phyloP scores from a whole-genome alignment of 2,113 vertebrate species.

The Chionodraco myersi region DNA sequence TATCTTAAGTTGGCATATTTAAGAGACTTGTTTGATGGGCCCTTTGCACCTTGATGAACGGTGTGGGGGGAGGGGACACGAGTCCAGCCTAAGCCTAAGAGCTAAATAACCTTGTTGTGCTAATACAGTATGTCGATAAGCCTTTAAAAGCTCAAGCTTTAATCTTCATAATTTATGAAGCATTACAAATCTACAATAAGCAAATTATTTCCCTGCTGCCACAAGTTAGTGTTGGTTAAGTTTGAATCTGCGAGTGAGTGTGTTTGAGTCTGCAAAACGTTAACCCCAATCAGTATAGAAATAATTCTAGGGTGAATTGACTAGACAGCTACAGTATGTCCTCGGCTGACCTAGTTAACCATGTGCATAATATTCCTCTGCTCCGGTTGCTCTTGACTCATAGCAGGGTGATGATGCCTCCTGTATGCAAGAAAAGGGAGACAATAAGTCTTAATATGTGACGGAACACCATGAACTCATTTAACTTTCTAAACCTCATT shows the following conservation, averaged over 20 bases:
- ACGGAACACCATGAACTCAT: conserved; percentile 56
- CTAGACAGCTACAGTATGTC: conserved; percentile 59
- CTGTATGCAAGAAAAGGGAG: conserved; percentile 35
- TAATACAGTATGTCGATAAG: conserved; percentile 59
- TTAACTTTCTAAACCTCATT: conserved; percentile 54
- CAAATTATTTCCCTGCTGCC: conserved; percentile 37
- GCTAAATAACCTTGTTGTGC: conserved; percentile 70
- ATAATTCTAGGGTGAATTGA: conserved; percentile 54
- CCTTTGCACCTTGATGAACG: conserved; percentile 52
- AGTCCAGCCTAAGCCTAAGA: conserved; percentile 37
- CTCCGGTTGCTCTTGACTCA: conserved; percentile 70
- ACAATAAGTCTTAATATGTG: conserved; percentile 49
- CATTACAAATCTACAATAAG: conserved; percentile 47
- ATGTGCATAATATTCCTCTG: conserved; percentile 59
- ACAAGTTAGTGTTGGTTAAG: conserved; percentile 36
- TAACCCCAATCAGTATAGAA: conserved; percentile 57
- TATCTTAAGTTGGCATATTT: conserved; percentile 43
- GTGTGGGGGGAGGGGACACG: conserved; percentile 13
- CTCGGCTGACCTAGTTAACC: conserved; percentile 66
- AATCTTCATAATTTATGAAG: conserved; percentile 49
- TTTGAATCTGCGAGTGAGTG: conserved; percentile 48
- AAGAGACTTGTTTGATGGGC: conserved; percentile 15
- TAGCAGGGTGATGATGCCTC: conserved; percentile 47
- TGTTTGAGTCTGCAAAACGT: conserved; percentile 46
- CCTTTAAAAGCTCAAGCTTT: conserved; percentile 59